Conservation (phyloP, 1,140 invertebrate genomes). For the Lepidurus packardi region DNA sequence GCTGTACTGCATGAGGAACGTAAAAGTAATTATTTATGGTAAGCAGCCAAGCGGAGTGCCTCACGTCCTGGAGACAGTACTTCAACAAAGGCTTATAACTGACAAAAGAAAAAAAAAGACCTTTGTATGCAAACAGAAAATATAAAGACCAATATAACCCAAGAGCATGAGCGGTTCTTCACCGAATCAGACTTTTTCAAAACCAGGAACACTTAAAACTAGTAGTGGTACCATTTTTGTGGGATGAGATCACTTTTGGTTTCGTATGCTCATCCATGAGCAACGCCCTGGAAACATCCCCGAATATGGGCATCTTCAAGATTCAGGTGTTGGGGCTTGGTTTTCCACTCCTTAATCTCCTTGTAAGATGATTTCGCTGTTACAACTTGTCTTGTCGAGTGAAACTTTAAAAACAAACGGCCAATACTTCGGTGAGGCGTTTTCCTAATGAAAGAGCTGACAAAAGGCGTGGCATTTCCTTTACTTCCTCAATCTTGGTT, state of each 20-base stretch:
- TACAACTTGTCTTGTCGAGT: background rate
- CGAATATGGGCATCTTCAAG: slow-evolving; percentile 7
- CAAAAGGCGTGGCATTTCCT: background rate
- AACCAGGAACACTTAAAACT: background rate
- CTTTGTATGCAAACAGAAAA: background rate
- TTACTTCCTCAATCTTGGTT: background rate
- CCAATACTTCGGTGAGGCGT: background rate
- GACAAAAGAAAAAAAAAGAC: background rate
- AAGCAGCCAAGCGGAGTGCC: background rate
- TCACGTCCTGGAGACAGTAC: background rate
- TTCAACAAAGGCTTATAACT: slow-evolving; percentile 1
- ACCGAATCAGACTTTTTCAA: too few relatives aligned
- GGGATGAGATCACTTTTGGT: slow-evolving; percentile 13
- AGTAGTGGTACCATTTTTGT: background rate
- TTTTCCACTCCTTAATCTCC: background rate
- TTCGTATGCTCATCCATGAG: background rate
- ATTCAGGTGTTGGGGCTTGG: background rate
- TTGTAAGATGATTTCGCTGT: background rate
- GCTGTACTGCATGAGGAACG: background rate
- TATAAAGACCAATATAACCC: too few relatives aligned
- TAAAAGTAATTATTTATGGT: background rate
- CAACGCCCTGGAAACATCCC: background rate
- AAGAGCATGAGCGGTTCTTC: too few relatives aligned
- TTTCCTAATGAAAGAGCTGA: background rate
- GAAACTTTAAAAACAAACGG: background rate